Base-by-base conservation (phyloP, 2,113 vertebrate genomes). In the Dolichallabes microphthalmus region DNA sequence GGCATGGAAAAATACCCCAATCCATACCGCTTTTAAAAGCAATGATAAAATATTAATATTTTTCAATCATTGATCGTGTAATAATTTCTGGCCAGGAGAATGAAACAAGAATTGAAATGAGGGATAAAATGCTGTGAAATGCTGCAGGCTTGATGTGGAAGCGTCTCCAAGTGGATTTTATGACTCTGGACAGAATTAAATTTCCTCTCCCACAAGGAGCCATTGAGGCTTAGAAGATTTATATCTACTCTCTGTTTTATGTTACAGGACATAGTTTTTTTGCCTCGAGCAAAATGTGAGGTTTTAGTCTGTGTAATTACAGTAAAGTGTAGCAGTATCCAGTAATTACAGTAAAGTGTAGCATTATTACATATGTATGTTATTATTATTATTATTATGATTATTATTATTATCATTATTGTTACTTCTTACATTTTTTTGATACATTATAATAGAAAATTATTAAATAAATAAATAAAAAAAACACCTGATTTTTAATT, bases 131-230 rank as follows among this genome's bases (percentile, higher is more conserved):
- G 66, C 76, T 27, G 8, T 78, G 77, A 82, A 82, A 85, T 20
- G 68, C 57, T 55, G 55, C 60, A 39, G 85, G 84, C 60, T 88
- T 88, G 57, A 87, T 84, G 82, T 20, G 76, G 63, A 52, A 85
- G 82, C 50, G 57, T 68, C 77, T 27, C 68, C 50, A 45, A 45
- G 61, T 50, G 2, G 83, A 32, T 84, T 90, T 89, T 88, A 88
- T 50, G 81, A 80, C 86, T 82, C 30, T 22, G 68, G 58, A 85
- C 27, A 45, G 87, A 83, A 86, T 87, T 73, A 85, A 87, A 87
- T 82, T 87, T 52, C 61, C 71, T 87, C 71, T 68, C 53, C 77
- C 61, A 53, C 25, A 63, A 71, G 76, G 76, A 27, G 35, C 77
- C 80, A 22, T 52, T 27, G 4, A 52, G n/a, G 45, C 50, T n/a